Conservation (phyloP, 2,113 vertebrate genomes). For the Agapornis roseicollis region DNA sequence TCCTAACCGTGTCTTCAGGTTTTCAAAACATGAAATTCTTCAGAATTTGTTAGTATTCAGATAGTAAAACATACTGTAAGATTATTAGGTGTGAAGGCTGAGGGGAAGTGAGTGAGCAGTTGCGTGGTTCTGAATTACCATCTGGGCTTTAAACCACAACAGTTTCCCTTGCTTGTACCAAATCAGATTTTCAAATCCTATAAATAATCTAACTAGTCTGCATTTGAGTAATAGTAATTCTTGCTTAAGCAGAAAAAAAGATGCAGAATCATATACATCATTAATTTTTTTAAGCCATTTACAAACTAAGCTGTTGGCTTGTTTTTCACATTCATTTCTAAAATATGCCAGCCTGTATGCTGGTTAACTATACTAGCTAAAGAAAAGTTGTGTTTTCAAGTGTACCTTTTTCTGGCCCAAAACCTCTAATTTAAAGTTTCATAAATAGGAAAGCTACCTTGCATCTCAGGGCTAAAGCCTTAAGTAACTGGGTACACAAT, state of each 20-base stretch:
- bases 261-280: too few species aligned
- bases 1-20: not conserved
- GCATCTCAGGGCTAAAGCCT: not conserved
- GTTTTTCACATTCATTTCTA: not conserved
- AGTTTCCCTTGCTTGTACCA: not conserved
- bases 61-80: not conserved
- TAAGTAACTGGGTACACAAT: too few species aligned
- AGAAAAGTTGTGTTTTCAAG: not conserved
- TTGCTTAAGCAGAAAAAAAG: not conserved
- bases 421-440: not conserved
- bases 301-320: not conserved
- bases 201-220: not conserved
- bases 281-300: not conserved
- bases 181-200: not conserved
- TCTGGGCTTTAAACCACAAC: not conserved
- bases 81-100: not conserved
- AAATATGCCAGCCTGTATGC: not conserved
- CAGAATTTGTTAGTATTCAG: not conserved
- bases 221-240: not conserved
- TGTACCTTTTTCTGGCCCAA: not conserved
- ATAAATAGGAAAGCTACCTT: not conserved
- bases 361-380: not conserved
- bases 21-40: not conserved
- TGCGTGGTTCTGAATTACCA: not conserved
- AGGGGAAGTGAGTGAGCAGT: not conserved